Percentiles rank a stretch among this genome's conserved stretches.
Conservation (phyloP, 2,888 invertebrate genomes). For the Pharmacophagus antenor region DNA sequence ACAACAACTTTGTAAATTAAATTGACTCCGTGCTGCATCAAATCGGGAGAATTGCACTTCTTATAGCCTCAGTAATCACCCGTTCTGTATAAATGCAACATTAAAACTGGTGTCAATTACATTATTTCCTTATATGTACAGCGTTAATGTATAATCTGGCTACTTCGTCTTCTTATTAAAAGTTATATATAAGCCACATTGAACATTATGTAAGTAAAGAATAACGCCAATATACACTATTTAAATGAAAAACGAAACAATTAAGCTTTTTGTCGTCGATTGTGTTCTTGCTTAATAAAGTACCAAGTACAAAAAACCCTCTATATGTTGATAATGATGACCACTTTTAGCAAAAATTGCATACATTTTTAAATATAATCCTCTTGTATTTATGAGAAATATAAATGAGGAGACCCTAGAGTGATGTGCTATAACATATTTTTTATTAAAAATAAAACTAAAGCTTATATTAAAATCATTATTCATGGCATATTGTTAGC, state of each 20-base stretch:
- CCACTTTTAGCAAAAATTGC: conserved; percentile 1
- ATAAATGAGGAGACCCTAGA: background rate
- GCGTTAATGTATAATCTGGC: conserved; percentile 56
- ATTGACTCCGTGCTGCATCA: conserved; percentile 60
- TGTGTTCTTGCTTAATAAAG: background rate
- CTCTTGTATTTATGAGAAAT: background rate
- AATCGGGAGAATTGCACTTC: conserved; percentile 65
- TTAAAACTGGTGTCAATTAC: conserved; percentile 76
- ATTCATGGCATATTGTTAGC: too few relatives aligned
- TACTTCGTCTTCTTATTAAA: conserved; percentile 59
- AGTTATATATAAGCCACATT: conserved; percentile 50
- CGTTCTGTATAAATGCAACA: conserved; percentile 65
- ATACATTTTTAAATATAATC: background rate
- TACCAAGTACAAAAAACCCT: background rate
- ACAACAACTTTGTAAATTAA: conserved; percentile 76
- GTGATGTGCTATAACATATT: background rate
- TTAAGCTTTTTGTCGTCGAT: conserved; percentile 13
- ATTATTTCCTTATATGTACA: conserved; percentile 67
- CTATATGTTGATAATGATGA: background rate
- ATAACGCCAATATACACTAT: conserved; percentile 8
- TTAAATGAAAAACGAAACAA: conserved; percentile 7
- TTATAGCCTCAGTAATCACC: conserved; percentile 67
- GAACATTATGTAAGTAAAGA: conserved; percentile 15
- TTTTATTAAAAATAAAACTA: too few relatives aligned
- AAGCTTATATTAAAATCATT: too few relatives aligned